These are phyloP conservation scores for Atta colombica DNA, from an alignment of 1,140 invertebrate genomes.

Conservation along the genomic window DNA sequence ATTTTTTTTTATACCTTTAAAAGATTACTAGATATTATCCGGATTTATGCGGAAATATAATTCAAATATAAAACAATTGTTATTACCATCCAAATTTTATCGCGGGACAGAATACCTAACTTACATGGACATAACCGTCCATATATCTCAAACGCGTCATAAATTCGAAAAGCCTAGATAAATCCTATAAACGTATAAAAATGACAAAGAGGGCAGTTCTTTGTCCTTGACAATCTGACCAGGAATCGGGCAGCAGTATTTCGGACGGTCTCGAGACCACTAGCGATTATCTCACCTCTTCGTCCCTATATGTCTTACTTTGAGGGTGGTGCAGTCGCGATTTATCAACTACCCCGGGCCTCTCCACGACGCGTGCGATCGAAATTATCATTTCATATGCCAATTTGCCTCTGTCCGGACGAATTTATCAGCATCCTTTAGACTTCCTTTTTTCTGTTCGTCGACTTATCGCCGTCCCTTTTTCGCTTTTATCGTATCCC, in stretches of 20 bases:
- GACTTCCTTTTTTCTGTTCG: conserved; percentile 17
- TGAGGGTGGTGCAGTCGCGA: conserved; percentile 43
- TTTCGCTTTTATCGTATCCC: conserved; percentile 40
- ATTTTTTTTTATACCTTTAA: not conserved
- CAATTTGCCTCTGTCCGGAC: conserved; percentile 58
- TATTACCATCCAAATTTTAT: conserved; percentile 17
- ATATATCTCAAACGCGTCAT: not conserved
- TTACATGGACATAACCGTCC: not conserved
- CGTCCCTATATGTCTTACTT: conserved; percentile 62
- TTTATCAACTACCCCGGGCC: conserved; percentile 67
- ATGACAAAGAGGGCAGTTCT: not conserved
- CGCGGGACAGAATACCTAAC: not conserved
- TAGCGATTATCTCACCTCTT: conserved; percentile 48
- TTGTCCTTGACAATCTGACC: conserved; percentile 8
- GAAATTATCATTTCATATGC: conserved; percentile 66
- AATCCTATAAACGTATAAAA: conserved; percentile 28
- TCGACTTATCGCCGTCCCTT: conserved; percentile 31
- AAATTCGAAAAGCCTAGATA: not conserved
- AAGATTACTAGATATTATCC: not conserved
- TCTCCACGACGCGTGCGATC: conserved; percentile 8
- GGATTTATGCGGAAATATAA: not conserved
- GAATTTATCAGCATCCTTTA: conserved; percentile 49
- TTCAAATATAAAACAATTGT: not conserved
- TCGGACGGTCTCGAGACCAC: not conserved
- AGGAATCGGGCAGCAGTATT: conserved; percentile 12